Percentiles rank a stretch among this genome's conserved stretches.
Conservation (phyloP, 1,140 invertebrate genomes). For the Eulimnadia texana region DNA sequence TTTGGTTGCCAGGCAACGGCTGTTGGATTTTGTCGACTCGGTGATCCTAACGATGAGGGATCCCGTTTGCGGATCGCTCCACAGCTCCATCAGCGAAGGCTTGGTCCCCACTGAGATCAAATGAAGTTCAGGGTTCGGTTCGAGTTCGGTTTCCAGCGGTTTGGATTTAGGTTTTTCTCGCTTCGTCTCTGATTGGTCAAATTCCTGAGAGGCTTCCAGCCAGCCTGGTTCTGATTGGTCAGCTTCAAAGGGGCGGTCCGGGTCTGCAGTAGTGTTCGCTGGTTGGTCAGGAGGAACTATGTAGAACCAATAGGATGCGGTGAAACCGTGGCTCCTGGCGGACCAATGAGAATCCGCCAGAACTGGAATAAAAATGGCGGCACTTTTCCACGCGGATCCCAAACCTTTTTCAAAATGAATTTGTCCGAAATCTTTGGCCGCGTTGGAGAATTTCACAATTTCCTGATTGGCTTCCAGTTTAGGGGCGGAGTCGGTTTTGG, state of each 20-base stretch:
- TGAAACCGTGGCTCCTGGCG: conserved; percentile 45
- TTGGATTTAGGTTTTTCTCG: not conserved
- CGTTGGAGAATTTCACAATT: not conserved
- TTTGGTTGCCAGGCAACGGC: conserved; percentile 33
- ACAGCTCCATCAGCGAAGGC: conserved; percentile 35
- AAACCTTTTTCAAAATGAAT: conserved; percentile 23
- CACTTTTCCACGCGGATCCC: conserved; percentile 35
- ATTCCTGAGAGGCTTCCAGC: conserved; percentile 13
- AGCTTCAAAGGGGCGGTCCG: not conserved
- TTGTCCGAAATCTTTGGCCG: conserved; percentile 3
- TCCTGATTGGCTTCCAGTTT: not conserved
- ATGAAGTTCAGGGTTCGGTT: conserved; percentile 27
- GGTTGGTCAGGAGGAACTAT: conserved; percentile 18
- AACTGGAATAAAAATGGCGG: conserved; percentile 34
- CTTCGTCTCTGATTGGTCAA: not conserved
- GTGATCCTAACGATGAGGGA: conserved; percentile 21
- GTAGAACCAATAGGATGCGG: conserved; percentile 37
- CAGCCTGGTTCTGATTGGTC: not conserved
- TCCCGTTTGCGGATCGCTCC: conserved; percentile 36
- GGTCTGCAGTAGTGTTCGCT: not conserved
- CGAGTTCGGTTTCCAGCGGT: not conserved
- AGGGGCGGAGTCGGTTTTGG: conserved; percentile 8
- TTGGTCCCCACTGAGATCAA: conserved; percentile 40
- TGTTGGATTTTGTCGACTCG: conserved; percentile 36
- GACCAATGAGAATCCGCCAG: conserved; percentile 38